phyloP scores from a whole-genome alignment of 2,797 vertebrate species.

The Bradypodion ventrale region DNA sequence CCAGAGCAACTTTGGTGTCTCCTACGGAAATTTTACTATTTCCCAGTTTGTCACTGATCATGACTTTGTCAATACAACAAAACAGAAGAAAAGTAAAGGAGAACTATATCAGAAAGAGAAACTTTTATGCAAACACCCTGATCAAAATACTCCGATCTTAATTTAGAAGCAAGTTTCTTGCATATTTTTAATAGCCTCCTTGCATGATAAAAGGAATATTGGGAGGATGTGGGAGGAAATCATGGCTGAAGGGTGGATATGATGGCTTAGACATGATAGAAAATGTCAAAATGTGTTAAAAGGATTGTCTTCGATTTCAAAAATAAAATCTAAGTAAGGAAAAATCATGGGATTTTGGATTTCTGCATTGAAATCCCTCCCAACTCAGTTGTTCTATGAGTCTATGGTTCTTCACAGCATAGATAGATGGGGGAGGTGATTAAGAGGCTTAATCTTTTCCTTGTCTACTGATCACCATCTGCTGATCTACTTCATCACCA shows the following conservation, averaged over 20 bases:
- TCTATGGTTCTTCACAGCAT: too few relatives aligned
- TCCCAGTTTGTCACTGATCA: slow-evolving; percentile 62
- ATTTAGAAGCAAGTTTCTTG: slow-evolving; percentile 62
- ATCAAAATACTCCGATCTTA: slow-evolving; percentile 61
- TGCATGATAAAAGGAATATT: slow-evolving; percentile 53
- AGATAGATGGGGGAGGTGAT: too few relatives aligned
- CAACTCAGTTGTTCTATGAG: too few relatives aligned
- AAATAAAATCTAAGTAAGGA: slow-evolving; percentile 49
- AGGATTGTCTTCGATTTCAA: slow-evolving; percentile 20
- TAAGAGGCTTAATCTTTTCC: background rate
- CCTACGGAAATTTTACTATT: slow-evolving; percentile 58
- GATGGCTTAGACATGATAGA: slow-evolving; percentile 33
- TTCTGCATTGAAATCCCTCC: slow-evolving; percentile 53
- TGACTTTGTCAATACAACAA: slow-evolving; percentile 58
- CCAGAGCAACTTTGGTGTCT: slow-evolving; percentile 32
- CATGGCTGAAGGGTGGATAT: slow-evolving; percentile 45
- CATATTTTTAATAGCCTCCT: slow-evolving; percentile 59
- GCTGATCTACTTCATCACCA: too few relatives aligned
- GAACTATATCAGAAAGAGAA: slow-evolving; percentile 55
- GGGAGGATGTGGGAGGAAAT: background rate
- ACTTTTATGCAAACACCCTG: slow-evolving; percentile 59
- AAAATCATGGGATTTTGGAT: slow-evolving; percentile 23
- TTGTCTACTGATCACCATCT: background rate
- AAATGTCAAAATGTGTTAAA: slow-evolving; percentile 46
- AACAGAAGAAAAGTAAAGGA: slow-evolving; percentile 51